Percentiles rank a stretch among this genome's conserved stretches.
These are phyloP conservation scores for Carposina sasakii DNA, from an alignment of 1,140 invertebrate genomes.

Conservation along the genomic window DNA sequence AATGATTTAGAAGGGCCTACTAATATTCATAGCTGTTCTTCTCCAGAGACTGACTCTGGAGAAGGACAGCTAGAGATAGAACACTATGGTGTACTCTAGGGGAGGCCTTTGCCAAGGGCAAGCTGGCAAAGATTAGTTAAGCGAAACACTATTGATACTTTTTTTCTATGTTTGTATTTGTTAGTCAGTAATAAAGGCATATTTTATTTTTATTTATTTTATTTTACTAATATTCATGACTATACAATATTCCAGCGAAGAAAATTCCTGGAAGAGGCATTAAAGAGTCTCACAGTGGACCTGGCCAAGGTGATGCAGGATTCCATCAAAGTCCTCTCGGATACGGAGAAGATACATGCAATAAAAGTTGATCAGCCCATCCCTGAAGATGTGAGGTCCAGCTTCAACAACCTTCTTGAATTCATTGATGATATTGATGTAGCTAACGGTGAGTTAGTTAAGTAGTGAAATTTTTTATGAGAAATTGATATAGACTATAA, in stretches of 20 bases:
- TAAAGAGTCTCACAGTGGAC: conserved; percentile 78
- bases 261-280: conserved; percentile 79
- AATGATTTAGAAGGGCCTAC: too few species aligned
- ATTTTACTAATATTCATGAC: not conserved
- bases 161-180: too few species aligned
- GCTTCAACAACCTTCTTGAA: conserved; percentile 77
- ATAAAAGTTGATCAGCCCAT: conserved; percentile 70
- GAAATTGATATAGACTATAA: too few species aligned
- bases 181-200: too few species aligned
- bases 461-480: too few species aligned
- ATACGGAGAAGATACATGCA: conserved; percentile 63
- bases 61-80: too few species aligned
- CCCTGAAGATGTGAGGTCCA: conserved; percentile 69
- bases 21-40: too few species aligned
- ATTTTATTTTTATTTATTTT: not conserved
- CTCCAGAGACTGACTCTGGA: too few species aligned
- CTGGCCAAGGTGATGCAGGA: conserved; percentile 77
- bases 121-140: too few species aligned
- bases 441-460: conserved; percentile 77
- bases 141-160: too few species aligned
- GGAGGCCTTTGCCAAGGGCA: too few species aligned
- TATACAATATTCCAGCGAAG: conserved; percentile 75
- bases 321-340: conserved; percentile 74
- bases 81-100: too few species aligned
- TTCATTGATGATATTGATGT: conserved; percentile 81